Base-by-base conservation (phyloP, 2,797 vertebrate genomes). In the Intellagama lesueurii region DNA sequence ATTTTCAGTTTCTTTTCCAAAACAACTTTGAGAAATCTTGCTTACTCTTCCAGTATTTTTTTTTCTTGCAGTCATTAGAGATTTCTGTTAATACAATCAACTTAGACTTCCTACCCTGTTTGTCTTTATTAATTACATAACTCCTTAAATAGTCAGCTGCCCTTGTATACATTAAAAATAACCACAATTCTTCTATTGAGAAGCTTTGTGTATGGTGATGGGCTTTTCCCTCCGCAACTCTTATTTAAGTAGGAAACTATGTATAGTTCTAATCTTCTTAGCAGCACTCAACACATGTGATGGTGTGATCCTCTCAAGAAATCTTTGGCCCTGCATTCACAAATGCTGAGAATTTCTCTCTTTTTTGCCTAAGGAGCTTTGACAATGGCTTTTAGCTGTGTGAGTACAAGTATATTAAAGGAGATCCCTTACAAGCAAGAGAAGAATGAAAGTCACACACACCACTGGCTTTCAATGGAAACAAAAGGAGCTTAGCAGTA, bases 391-490 rank as follows among this genome's bases (percentile, higher is more conserved):
- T 91, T 94, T 95, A 88, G 14, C 0, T 22, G 80, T 85, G 88
- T 49, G 81, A 93, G 73, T 95, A 89, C 88, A 91, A 96, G 91
- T 91, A 81, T 95, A 92, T 96, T 95, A 92, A 94, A 95, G 91
- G 83, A 89, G 87, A 89, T 88, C 47, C 93, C 92, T 91, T 86
- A 90, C 82, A 90, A 83, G 90, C 40, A 72, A 90, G 93, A 87
- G 85, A 94, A 86, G 95, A 94, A 94, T 91, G 92, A 94, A 93
- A 93, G 91, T 94, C 94, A 73, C 88, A 93, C 89, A 94, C 93
- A 30, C 92, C 91, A 92, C 75, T 89, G 93, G 91, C 89, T 96
- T 95, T 92, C 92, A 96, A 94, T 95, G 87, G 96, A 92, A 94
- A 90, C 81, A 94, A 95, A 96, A 92, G 90, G 90, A 91, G 93